Base-by-base conservation (phyloP, 2,888 invertebrate genomes). In the Yponomeuta cagnagella region DNA sequence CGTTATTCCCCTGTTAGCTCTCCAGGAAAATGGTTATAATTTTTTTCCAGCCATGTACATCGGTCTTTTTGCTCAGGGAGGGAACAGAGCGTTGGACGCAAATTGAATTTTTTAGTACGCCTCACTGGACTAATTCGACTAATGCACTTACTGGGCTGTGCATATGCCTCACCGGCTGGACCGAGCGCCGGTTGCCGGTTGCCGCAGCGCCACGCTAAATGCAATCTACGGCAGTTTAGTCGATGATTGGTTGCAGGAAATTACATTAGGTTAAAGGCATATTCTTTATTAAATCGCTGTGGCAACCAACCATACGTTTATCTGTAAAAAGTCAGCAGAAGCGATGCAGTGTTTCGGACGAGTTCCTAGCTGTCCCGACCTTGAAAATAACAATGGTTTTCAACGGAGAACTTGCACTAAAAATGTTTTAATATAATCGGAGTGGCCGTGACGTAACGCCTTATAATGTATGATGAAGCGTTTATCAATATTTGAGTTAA, bases 71-170 rank as follows among this genome's bases (percentile, higher is more conserved):
- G 52, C 80, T 80, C 80, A 79, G 80, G 78, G 77, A 79, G 80
- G 78, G 77, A 79, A 80, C 79, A 81, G 82, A 80, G 78, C 84
- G 86, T 79, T 80, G 84, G 79, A 81, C 80, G 88, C 81, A 91
- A 91, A 92, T 91, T 92, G 88, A 89, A 89, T 91, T 90, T 90
- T 90, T 89, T 84, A 80, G 84, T 80, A 85, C 82, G 89, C 90
- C 81, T 87, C 88, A 87, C 77, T 83, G 86, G 84, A 86, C 86
- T 91, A 90, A 90, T 90, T 89, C 85, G 86, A 80, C 83, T 90
- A 92, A 90, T 90, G 88, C 88, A 82, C 82, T 90, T 89, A 89
- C 52, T 15, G 52, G 15, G 52, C 52, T 15, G 52, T 4, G 52
- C 15, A 58, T 58, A 58, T 15, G 52, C 52, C 52, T 15, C 15